phyloP scores from a whole-genome alignment of 1,140 invertebrate genomes.

The Euglossa dilemma region DNA sequence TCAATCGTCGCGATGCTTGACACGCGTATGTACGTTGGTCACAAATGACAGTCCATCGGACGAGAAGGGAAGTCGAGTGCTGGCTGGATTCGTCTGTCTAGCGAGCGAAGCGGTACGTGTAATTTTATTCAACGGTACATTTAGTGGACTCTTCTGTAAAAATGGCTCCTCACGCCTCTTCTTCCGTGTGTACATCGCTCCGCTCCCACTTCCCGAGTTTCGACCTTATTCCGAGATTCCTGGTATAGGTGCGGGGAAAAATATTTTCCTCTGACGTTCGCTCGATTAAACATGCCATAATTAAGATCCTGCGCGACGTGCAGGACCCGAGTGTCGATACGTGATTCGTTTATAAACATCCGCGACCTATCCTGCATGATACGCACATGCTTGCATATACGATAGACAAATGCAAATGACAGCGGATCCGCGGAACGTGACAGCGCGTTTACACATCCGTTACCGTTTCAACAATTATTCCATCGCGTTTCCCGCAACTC shows the following conservation, averaged over 20 bases:
- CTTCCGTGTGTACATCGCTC: neutral
- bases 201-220: neutral
- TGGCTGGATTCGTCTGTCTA: slow-evolving; percentile 60
- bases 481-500: neutral
- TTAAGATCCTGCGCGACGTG: neutral
- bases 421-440: neutral
- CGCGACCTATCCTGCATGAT: slow-evolving; percentile 48
- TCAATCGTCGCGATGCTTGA: slow-evolving; percentile 23
- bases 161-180: slow-evolving; percentile 55
- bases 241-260: too few relatives aligned
- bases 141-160: slow-evolving; percentile 63
- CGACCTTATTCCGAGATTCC: neutral
- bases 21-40: slow-evolving; percentile 56
- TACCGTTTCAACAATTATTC: neutral
- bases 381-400: slow-evolving; percentile 3
- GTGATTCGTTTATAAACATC: slow-evolving; percentile 55
- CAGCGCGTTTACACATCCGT: neutral
- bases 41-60: slow-evolving; percentile 64
- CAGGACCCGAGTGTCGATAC: neutral
- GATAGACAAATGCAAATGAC: slow-evolving; percentile 10
- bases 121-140: slow-evolving; percentile 28
- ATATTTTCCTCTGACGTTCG: too few relatives aligned
- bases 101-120: slow-evolving; percentile 53
- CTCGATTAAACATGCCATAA: neutral
- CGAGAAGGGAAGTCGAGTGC: slow-evolving; percentile 46